These are phyloP conservation scores for Ichneumoninae sp. DNA, from an alignment of 2,888 invertebrate species.

Conservation along the genomic window DNA sequence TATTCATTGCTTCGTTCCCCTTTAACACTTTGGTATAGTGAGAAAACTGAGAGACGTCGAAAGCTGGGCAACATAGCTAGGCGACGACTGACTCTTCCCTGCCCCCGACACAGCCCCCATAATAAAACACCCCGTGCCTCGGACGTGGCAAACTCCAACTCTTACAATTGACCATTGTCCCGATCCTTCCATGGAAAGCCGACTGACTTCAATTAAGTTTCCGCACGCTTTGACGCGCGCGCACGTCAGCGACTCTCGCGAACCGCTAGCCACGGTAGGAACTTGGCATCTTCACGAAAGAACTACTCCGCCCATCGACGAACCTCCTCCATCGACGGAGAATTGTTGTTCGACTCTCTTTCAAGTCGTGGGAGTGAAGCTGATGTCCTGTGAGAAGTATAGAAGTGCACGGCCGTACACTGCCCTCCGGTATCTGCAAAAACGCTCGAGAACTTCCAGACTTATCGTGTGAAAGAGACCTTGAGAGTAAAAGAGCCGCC, in stretches of 20 bases:
- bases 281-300: constrained; percentile 48
- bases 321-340: constrained; percentile 41
- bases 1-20: constrained; percentile 42
- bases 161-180: constrained; percentile 80
- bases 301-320: constrained; percentile 75
- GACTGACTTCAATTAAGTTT: constrained; percentile 82
- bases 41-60: constrained; percentile 24
- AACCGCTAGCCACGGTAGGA: constrained; percentile 27
- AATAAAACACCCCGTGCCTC: constrained; percentile 82
- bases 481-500: constrained; percentile 54
- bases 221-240: constrained; percentile 75
- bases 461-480: constrained; percentile 46
- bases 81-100: constrained; percentile 60
- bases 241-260: constrained; percentile 57
- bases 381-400: constrained; percentile 56
- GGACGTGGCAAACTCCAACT: constrained; percentile 61
- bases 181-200: constrained; percentile 75
- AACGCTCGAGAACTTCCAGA: constrained; percentile 38
- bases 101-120: constrained; percentile 75
- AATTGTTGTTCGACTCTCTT: constrained; percentile 72
- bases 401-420: constrained; percentile 10
- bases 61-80: constrained; percentile 24
- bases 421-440: constrained; percentile 7
- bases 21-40: constrained; percentile 13
- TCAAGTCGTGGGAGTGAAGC: constrained; percentile 72